phyloP scores from a whole-genome alignment of 92 coral and sea anemone genomes.

The Phymanthus crucifer region DNA sequence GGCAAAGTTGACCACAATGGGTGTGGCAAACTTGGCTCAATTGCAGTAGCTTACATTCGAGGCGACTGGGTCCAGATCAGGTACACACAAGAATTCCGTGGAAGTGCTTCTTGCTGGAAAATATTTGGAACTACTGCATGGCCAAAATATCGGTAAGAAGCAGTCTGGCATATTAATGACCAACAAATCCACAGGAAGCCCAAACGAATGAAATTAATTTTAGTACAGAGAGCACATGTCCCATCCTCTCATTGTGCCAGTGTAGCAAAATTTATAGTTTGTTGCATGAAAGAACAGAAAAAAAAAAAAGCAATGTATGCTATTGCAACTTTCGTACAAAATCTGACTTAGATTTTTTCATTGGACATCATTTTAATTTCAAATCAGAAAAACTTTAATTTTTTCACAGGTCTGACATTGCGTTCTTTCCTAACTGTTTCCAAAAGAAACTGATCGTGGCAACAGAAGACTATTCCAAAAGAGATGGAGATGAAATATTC shows the following conservation, averaged over 20 bases:
- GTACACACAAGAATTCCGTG: slow-evolving; percentile 41
- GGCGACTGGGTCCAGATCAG: slow-evolving; percentile 36
- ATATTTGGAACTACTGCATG: slow-evolving; percentile 31
- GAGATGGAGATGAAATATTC: slow-evolving; percentile 24
- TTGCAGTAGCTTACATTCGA: slow-evolving; percentile 10
- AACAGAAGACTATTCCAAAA: neutral
- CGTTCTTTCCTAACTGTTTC: neutral
- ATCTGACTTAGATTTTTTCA: too few relatives aligned
- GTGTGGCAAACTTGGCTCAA: slow-evolving; percentile 16
- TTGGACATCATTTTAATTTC: too few relatives aligned
- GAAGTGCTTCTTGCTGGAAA: slow-evolving; percentile 47
- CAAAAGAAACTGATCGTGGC: neutral
- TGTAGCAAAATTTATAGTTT: too few relatives aligned
- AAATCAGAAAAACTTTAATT: neutral
- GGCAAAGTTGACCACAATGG: slow-evolving; percentile 17
- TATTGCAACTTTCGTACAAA: too few relatives aligned
- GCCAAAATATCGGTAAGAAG: neutral
- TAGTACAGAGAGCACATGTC: too few relatives aligned
- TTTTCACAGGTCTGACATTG: slow-evolving; percentile 1
- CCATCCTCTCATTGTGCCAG: too few relatives aligned
- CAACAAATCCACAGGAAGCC: too few relatives aligned
- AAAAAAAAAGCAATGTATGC: too few relatives aligned
- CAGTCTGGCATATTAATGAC: neutral
- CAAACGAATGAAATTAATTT: too few relatives aligned
- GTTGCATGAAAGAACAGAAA: too few relatives aligned